Evolutionary conservation across 2,888 invertebrate species (phyloP).

Genomic region (Troides helena): DNA sequence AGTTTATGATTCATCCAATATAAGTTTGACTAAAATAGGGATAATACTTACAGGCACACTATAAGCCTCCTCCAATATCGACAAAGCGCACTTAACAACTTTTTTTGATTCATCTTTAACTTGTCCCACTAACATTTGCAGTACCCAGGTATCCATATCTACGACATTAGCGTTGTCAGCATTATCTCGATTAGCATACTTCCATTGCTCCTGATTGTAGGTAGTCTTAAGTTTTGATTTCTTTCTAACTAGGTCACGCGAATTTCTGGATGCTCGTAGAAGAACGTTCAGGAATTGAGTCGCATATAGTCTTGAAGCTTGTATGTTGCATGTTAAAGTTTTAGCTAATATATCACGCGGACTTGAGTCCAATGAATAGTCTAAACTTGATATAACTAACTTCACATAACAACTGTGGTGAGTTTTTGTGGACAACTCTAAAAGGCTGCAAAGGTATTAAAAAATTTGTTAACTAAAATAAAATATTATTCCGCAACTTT

Average conservation of each 20-base stretch:
- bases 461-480: not conserved
- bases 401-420: slow-evolving; percentile 96
- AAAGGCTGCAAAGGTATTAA: slow-evolving; percentile 76
- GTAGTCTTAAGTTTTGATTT: slow-evolving; percentile 68
- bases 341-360: slow-evolving; percentile 83
- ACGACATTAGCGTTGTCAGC: slow-evolving; percentile 52
- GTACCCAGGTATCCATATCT: slow-evolving; percentile 91
- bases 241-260: slow-evolving; percentile 64
- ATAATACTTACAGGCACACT: slow-evolving; percentile 85
- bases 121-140: slow-evolving; percentile 91
- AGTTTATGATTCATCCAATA: not conserved
- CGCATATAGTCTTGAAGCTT: slow-evolving; percentile 87
- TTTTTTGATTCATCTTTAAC: slow-evolving; percentile 90
- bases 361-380: slow-evolving; percentile 89
- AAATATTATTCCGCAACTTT: not conserved
- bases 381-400: slow-evolving; percentile 93
- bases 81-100: slow-evolving; percentile 89
- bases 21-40: not conserved
- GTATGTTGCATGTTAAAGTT: slow-evolving; percentile 79
- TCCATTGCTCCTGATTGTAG: slow-evolving; percentile 54
- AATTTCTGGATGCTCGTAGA: slow-evolving; percentile 84
- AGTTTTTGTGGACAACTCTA: slow-evolving; percentile 89
- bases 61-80: slow-evolving; percentile 95
- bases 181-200: slow-evolving; percentile 52
- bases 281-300: slow-evolving; percentile 95